Base-by-base conservation (phyloP, 2,113 vertebrate genomes). In the Xenopus laevis region DNA sequence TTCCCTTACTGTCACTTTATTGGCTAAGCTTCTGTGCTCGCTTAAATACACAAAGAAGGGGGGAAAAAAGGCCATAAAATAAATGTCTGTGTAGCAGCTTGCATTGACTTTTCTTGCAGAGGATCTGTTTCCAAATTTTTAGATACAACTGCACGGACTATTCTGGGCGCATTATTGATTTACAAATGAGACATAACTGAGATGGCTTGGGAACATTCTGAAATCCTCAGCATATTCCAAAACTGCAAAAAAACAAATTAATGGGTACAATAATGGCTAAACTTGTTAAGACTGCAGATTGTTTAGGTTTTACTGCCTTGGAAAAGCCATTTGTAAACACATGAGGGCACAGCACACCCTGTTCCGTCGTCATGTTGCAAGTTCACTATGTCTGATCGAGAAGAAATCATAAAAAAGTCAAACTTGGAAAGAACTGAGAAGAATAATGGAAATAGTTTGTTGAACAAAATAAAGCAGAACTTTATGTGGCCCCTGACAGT, bases 191-290 rank as follows among this genome's bases (percentile, higher is more conserved):
- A 59, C 64, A 60, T 74, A 45, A 57, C 47, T 47, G 20, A 44
- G 57, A 76, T 50, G 30, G 44, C 68, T 76, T 69, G 30, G n/a
- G 46, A 53, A 52, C 73, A 63, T 76, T 76, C 9, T 65, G 63
- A 65, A 65, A 46, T 65, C 33, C 40, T 65, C 73, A 68, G 73
- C 73, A 69, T 76, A 76, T 76, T 53, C 63, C 12, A 63, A 58
- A 53, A 76, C 23, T 44, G 47, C 62, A 76, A 69, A 71, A 16
- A 76, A 69, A 58, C 73, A 68, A 65, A 68, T 69, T 76, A 76
- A 76, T 76, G 73, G 61, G 58, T 23, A 76, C 65, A 69, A 53
- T 76, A 69, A 52, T 45, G 13, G 45, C 55, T 60, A 74, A 68
- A 53, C 44, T 55, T 20, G 46, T n/a, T 44, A 55, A 68, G 65